Evolutionary conservation across 2,888 invertebrate species (phyloP).

Genomic region (Sphaeridia pumilis): DNA sequence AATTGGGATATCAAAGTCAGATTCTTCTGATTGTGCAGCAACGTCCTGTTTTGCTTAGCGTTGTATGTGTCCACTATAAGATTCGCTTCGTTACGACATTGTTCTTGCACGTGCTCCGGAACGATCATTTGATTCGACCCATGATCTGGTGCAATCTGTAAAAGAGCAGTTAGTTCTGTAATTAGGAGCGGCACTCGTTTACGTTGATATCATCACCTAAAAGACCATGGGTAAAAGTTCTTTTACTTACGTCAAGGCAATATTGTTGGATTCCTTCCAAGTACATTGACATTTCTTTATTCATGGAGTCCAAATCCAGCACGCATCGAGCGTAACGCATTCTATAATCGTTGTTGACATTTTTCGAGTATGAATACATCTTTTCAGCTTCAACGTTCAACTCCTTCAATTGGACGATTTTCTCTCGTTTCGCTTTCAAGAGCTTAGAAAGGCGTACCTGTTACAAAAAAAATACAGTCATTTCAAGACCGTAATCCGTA

Average conservation of each 20-base stretch:
- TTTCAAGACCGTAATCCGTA: no score
- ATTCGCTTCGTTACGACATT: conserved; percentile 71
- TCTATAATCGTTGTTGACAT: conserved; percentile 76
- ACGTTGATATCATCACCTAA: neutral
- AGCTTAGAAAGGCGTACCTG: conserved; percentile 73
- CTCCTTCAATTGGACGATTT: conserved; percentile 64
- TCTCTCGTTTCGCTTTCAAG: conserved; percentile 64
- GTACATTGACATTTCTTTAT: conserved; percentile 72
- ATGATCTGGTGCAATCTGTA: conserved; percentile 66
- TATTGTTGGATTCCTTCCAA: conserved; percentile 71
- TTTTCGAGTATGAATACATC: conserved; percentile 64
- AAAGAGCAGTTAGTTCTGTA: conserved; percentile 9
- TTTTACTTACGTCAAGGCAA: conserved; percentile 54
- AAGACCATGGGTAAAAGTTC: neutral
- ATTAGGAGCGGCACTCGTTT: neutral
- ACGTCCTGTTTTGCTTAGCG: conserved; percentile 44
- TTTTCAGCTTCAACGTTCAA: conserved; percentile 87
- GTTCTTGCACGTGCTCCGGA: conserved; percentile 75
- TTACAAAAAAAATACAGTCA: conserved; percentile 9
- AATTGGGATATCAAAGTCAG: conserved; percentile 72
- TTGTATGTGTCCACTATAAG: conserved; percentile 65
- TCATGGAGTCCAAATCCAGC: conserved; percentile 80
- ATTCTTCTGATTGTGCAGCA: conserved; percentile 40
- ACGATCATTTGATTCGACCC: conserved; percentile 75
- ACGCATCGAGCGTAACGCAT: conserved; percentile 73